phyloP scores from a whole-genome alignment of 2,888 invertebrate species.

The Cephalotes varians region DNA sequence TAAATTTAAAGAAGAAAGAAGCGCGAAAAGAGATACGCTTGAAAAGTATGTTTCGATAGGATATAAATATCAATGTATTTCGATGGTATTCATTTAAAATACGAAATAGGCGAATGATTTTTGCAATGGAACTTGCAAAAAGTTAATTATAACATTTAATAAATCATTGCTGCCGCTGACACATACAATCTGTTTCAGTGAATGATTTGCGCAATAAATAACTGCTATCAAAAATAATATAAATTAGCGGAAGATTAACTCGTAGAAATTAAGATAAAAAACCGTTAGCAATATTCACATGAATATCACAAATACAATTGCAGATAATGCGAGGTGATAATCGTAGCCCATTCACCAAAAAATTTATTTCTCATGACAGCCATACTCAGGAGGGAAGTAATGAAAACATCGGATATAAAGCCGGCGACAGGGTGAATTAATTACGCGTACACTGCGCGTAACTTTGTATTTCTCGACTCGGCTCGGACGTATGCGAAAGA shows the following conservation, averaged over 20 bases:
- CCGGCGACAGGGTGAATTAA: conserved; percentile 45
- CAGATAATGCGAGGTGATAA: conserved; percentile 3
- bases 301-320: not conserved
- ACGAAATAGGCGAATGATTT: not conserved
- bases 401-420: conserved; percentile 44
- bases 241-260: conserved; percentile 66
- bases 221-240: conserved; percentile 79
- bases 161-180: not conserved
- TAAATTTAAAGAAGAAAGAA: conserved; percentile 45
- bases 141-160: not conserved
- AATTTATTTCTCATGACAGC: not conserved
- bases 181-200: conserved; percentile 71
- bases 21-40: conserved; percentile 15
- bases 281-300: not conserved
- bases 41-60: not conserved
- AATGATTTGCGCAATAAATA: conserved; percentile 81
- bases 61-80: not conserved
- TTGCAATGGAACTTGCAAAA: not conserved
- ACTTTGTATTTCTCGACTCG: conserved; percentile 19
- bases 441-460: conserved; percentile 27
- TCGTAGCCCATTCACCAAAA: not conserved
- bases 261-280: not conserved
- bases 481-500: conserved; percentile 15
- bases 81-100: not conserved
- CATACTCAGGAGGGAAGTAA: conserved; percentile 1